Base-by-base conservation (phyloP, 2,888 invertebrate genomes). In the Oscheius myriophilus region DNA sequence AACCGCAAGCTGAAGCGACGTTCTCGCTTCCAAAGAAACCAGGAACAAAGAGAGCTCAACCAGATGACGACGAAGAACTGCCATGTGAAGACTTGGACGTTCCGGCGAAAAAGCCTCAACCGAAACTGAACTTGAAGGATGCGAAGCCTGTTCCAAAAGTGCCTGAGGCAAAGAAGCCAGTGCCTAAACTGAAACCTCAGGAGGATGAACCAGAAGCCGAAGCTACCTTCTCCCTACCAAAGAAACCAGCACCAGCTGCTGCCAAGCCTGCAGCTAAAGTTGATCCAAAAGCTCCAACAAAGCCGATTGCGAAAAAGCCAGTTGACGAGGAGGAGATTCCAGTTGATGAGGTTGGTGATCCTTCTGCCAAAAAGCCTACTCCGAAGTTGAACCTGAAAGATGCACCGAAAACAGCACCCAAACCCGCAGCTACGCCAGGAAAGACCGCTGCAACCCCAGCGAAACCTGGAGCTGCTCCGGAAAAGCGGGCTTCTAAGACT, bases 291-390 rank as follows among this genome's bases (percentile, higher is more conserved):
- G 72, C 67, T 23, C 49, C 53, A 18, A 41, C 18, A 1, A 45
- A 53, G 21, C 7, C 49, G 23, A 25, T 39, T 14, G 12, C 43
- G 2, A 51, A 64, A 14, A 52, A 23, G 33, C 62, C 62, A 12
- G 72, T n/a, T 58, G 75, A 64, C 61, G 75, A 49, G 62, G 75
- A 49, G 62, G 77, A 79, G 43, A 54, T 73, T 7, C 69, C 75
- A 6, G 70, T 58, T 11, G 73, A 78, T 11, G 67, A 72, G 9
- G 25, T 78, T 0, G 67, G 72, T n/a, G 72, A 65, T 9, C 76
- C 76, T n/a, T n/a, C n/a, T 42, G 49, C 53, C 12, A 78, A 76
- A 49, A 67, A 71, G 33, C 76, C 78, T 0, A 72, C 70, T 25
- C 41, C 58, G 1, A 58, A 51, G 21, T 33, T 58, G 49, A 51